Evolutionary conservation across 2,113 vertebrate species (phyloP).

Genomic region (Orcinus orca): DNA sequence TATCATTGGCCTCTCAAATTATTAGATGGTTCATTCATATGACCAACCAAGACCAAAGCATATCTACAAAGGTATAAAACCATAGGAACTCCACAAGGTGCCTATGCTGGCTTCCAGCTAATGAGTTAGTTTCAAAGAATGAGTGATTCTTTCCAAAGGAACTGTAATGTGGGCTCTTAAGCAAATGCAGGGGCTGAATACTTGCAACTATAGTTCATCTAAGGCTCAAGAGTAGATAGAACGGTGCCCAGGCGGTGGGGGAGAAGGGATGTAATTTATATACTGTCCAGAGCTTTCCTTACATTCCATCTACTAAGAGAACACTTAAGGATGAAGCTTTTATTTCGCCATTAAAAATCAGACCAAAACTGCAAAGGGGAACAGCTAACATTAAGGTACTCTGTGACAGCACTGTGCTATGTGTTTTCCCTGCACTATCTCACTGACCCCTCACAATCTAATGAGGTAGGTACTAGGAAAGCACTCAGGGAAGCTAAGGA

Average conservation of each 20-base stretch:
- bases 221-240: background rate
- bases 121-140: conserved; percentile 14
- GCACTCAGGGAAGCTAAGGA: background rate
- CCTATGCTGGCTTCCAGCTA: background rate
- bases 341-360: conserved; percentile 7
- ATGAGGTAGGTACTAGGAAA: background rate
- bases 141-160: conserved; percentile 11
- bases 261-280: background rate
- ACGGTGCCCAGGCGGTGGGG: background rate
- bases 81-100: background rate
- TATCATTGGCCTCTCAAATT: background rate
- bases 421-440: background rate
- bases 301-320: background rate
- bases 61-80: conserved; percentile 1
- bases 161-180: background rate
- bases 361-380: background rate
- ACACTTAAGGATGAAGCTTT: background rate
- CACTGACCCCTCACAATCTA: background rate
- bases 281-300: background rate
- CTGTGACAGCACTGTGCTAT: background rate
- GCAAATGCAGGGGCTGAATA: background rate
- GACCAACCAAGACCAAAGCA: background rate
- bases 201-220: background rate
- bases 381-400: background rate
- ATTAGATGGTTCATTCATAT: background rate